Base-by-base conservation (phyloP, 2,113 vertebrate genomes). In the Xiphophorus hellerii region DNA sequence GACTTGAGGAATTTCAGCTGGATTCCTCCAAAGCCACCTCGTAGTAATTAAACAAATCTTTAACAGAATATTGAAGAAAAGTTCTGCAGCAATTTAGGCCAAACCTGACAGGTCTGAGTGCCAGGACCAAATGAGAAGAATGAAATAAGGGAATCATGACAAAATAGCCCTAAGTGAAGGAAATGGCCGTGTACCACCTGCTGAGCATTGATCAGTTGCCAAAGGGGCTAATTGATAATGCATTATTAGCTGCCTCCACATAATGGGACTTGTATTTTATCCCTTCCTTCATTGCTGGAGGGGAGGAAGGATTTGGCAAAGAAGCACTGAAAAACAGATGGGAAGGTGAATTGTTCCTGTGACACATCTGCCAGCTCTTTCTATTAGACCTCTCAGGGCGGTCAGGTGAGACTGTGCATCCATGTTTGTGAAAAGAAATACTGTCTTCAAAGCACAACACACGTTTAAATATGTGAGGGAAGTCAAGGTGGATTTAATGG, bases 201-300 rank as follows among this genome's bases (percentile, higher is more conserved):
- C 92, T 87, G 89, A 83, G 86, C 93, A 94, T 94, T 89, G 92
- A 95, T 95, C 94, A 93, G 84, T 91, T 89, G 91, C 92, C 88
- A 92, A 92, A 77, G 90, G 87, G 92, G 88, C 93, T 94, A 94
- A 95, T 94, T 94, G 94, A 95, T 94, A 93, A 94, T 89, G 89
- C 91, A 92, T 94, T 94, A 94, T 94, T 93, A 93, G 93, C 92
- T 84, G 91, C 87, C 84, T 90, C 79, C 74, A 78, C 83, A 84
- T 94, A 95, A 95, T 94, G 91, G 90, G 89, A 89, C 83, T 93
- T 93, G 89, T 93, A 92, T 94, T 94, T 94, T 91, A 94, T 91
- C 88, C 93, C 90, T 93, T 88, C 93, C 89, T 90, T 89, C 88
- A 81, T 88, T 82, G 90, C 73, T 37, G 85, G 82, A 20, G 72